Evolutionary conservation across 2,888 invertebrate genomes (phyloP).

Genomic region (Eucriotettix oculatus): DNA sequence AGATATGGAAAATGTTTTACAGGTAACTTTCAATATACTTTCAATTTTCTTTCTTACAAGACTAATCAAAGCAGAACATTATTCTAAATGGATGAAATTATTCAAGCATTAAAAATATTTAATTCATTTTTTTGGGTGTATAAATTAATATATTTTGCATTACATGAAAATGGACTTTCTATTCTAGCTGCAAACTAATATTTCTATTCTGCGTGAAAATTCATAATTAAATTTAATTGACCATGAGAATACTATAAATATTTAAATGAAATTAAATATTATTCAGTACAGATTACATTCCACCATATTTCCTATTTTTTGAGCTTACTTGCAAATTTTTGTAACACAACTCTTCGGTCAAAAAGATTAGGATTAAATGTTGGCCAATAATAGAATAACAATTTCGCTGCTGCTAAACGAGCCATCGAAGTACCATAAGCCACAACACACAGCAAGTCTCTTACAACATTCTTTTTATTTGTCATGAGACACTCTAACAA

Average conservation of each 20-base stretch:
- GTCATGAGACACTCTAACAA: constrained; percentile 92
- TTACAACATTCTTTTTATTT: constrained; percentile 74
- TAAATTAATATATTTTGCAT: too few relatives aligned
- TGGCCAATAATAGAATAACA: constrained; percentile 98
- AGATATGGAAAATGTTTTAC: not conserved
- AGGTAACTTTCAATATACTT: not conserved
- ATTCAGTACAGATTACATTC: too few relatives aligned
- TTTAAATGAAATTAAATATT: too few relatives aligned
- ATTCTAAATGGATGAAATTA: too few relatives aligned
- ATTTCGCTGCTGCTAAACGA: constrained; percentile 85
- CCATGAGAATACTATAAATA: too few relatives aligned
- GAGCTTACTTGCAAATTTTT: constrained; percentile 66
- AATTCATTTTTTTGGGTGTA: too few relatives aligned
- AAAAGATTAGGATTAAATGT: constrained; percentile 87
- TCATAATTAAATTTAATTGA: too few relatives aligned
- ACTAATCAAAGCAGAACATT: too few relatives aligned
- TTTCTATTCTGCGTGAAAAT: too few relatives aligned
- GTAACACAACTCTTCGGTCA: constrained; percentile 72
- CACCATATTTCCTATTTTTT: not conserved
- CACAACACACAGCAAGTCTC: constrained; percentile 86
- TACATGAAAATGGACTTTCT: too few relatives aligned
- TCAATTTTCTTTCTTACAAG: not conserved
- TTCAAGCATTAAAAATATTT: too few relatives aligned
- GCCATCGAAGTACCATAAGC: constrained; percentile 93
- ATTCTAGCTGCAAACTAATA: too few relatives aligned